Percentiles rank a stretch among this genome's conserved stretches.
Conservation (phyloP, 1,140 invertebrate species). For the Armadillidium nasatum region DNA sequence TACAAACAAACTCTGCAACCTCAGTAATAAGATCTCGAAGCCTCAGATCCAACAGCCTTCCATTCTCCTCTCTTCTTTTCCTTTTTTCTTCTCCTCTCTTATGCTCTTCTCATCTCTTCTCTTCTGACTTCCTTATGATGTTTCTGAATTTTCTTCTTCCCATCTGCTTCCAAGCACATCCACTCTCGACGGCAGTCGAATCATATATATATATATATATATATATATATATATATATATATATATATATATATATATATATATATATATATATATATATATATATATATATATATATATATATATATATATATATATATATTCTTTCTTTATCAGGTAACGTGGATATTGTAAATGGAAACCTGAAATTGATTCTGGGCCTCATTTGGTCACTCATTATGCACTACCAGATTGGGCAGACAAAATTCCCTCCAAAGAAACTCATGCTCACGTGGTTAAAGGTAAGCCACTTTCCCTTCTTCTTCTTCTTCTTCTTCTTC, state of each 20-base stretch:
- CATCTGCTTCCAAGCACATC: too few species aligned
- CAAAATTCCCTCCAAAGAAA: conserved; percentile 95
- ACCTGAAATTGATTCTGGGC: conserved; percentile 90
- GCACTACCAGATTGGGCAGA: conserved; percentile 92
- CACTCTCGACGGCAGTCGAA: neutral
- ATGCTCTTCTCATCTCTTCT: too few species aligned
- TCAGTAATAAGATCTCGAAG: too few species aligned
- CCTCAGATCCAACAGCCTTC: too few species aligned
- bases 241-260: conserved; percentile 1
- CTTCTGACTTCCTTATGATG: too few species aligned
- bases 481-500: too few species aligned
- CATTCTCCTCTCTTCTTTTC: too few species aligned
- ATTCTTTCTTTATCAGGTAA: conserved; percentile 66
- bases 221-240: conserved; percentile 5
- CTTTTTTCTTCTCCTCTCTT: too few species aligned
- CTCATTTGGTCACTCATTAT: conserved; percentile 97
- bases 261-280: neutral
- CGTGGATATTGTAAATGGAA: conserved; percentile 96
- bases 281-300: conserved; percentile 20
- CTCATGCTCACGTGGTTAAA: conserved; percentile 92
- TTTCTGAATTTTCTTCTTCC: too few species aligned
- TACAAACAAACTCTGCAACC: too few species aligned
- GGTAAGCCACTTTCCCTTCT: too few species aligned
- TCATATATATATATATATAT: neutral
- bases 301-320: neutral